Evolutionary conservation across 2,888 invertebrate species (phyloP).

Genomic region (Sarcophaga caerulescens): DNA sequence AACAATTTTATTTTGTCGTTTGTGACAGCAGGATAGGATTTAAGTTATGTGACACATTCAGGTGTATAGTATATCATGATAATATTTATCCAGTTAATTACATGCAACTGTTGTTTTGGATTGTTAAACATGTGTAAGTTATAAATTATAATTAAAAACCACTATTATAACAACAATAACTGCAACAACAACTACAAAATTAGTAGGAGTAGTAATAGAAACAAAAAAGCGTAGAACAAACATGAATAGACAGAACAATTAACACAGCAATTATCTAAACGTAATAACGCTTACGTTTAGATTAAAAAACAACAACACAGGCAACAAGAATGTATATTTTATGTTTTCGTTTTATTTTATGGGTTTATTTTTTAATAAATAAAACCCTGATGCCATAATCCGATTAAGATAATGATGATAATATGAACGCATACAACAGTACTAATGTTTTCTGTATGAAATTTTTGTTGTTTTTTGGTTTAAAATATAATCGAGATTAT

Average conservation of each 20-base stretch:
- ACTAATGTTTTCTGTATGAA: too few species aligned
- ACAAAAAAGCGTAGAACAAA: neutral
- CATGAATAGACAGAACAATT: conserved; percentile 40
- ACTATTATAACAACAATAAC: conserved; percentile 34
- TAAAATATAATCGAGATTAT: too few species aligned
- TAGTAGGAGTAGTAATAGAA: too few species aligned
- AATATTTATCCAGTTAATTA: conserved; percentile 60
- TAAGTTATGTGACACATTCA: conserved; percentile 8
- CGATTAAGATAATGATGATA: neutral
- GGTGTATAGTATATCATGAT: conserved; percentile 19
- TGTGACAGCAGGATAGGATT: neutral
- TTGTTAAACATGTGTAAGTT: conserved; percentile 61
- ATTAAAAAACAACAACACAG: neutral
- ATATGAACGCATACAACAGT: too few species aligned
- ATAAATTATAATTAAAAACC: conserved; percentile 61
- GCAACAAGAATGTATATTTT: neutral
- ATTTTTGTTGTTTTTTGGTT: too few species aligned
- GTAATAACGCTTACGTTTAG: conserved; percentile 32
- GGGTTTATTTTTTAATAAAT: neutral
- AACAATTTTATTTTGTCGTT: conserved; percentile 4
- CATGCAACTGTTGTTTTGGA: conserved; percentile 55
- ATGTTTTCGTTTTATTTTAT: neutral
- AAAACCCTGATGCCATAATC: neutral
- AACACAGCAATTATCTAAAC: conserved; percentile 59
- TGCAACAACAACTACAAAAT: neutral